A percentile compares a stretch with the other conserved stretches of the same genome.
These are phyloP conservation scores for Sylvicola cinctus DNA, from an alignment of 2,888 invertebrate species.

Conservation along the genomic window DNA sequence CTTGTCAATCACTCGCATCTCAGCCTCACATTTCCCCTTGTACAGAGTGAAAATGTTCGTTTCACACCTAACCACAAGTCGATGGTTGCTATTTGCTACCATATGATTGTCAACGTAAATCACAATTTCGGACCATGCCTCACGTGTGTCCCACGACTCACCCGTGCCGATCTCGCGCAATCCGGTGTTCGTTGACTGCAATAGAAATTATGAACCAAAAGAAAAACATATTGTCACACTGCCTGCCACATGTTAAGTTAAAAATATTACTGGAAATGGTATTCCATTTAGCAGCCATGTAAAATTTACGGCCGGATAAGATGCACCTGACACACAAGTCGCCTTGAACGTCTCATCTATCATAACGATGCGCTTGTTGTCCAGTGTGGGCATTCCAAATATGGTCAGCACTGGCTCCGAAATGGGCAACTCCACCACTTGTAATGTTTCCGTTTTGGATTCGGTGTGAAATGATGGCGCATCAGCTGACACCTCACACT, in stretches of 20 bases:
- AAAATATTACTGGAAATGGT: constrained; percentile 8
- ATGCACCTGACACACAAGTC: constrained; percentile 25
- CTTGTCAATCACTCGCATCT: constrained; percentile 9
- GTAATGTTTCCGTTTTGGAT: constrained; percentile 21
- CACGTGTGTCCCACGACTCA: constrained; percentile 7
- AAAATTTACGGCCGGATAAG: constrained; percentile 25
- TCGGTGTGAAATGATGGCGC: constrained; percentile 27
- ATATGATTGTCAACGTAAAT: constrained; percentile 10
- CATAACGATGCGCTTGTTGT: constrained; percentile 22
- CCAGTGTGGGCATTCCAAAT: constrained; percentile 11
- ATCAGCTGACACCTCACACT: constrained; percentile 28
- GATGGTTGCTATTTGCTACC: constrained; percentile 6
- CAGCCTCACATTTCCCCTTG: constrained; percentile 8
- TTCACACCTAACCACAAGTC: constrained; percentile 9
- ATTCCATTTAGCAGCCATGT: constrained; percentile 25
- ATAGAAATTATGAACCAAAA: background rate
- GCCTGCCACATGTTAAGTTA: constrained; percentile 17
- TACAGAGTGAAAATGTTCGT: constrained; percentile 10
- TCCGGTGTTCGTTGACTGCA: constrained; percentile 9
- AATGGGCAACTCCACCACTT: constrained; percentile 25
- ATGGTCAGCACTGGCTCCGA: constrained; percentile 25
- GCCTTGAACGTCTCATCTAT: constrained; percentile 23
- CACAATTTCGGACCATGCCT: constrained; percentile 10
- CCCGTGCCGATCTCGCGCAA: constrained; percentile 5
- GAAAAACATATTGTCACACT: constrained; percentile 14